These are phyloP conservation scores for Aphis gossypii DNA, from an alignment of 1,140 invertebrate genomes.

Conservation along the genomic window DNA sequence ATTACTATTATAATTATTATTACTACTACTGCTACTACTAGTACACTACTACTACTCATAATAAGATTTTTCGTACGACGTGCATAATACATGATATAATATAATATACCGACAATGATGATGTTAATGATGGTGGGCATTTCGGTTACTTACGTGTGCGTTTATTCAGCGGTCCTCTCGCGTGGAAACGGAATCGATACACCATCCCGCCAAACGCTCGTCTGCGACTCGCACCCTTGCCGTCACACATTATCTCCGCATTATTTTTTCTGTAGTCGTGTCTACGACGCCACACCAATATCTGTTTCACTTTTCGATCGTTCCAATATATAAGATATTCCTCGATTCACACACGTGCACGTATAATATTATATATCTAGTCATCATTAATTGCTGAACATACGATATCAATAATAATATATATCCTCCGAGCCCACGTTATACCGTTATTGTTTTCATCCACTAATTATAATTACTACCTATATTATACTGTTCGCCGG, in stretches of 20 bases:
- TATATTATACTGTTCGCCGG: neutral
- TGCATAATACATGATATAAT: neutral
- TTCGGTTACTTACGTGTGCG: neutral
- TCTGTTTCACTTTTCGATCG: neutral
- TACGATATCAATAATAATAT: neutral
- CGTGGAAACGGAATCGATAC: neutral
- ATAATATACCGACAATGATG: neutral
- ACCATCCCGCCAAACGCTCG: neutral
- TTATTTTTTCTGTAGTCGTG: neutral
- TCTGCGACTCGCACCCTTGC: neutral
- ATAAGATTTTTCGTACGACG: neutral
- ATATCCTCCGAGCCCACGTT: neutral
- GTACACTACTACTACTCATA: neutral
- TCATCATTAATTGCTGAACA: neutral
- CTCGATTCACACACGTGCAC: neutral
- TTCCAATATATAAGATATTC: neutral
- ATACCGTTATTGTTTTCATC: neutral
- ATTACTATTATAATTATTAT: constrained; percentile 4
- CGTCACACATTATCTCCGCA: neutral
- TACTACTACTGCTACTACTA: neutral
- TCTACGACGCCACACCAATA: neutral
- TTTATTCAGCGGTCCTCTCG: neutral
- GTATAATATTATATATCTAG: neutral
- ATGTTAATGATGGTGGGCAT: constrained; percentile 17
- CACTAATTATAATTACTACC: neutral